Percentiles rank a stretch among this genome's conserved stretches.
Conservation (phyloP, 2,113 vertebrate species). For the Leuciscus idus region DNA sequence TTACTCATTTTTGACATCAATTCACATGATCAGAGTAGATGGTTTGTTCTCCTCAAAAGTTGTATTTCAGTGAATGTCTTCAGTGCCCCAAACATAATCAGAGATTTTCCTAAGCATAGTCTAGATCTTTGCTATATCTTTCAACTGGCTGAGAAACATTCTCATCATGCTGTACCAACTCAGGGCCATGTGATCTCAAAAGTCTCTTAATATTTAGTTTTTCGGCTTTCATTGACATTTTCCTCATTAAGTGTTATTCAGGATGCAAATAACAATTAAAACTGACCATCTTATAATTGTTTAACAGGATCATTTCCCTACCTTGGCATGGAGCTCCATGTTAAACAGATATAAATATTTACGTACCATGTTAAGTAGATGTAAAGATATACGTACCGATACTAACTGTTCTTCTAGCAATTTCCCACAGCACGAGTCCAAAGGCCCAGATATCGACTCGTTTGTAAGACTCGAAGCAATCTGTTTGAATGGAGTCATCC, state of each 20-base stretch:
- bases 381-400: slow-evolving; percentile 78
- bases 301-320: neutral
- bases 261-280: too few relatives aligned
- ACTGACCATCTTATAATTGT: neutral
- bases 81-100: too few relatives aligned
- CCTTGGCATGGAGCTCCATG: neutral
- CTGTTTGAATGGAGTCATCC: slow-evolving; percentile 94
- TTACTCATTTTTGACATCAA: too few relatives aligned
- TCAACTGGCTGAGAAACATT: too few relatives aligned
- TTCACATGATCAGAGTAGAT: too few relatives aligned
- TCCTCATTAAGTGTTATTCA: neutral
- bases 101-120: too few relatives aligned
- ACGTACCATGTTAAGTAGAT: slow-evolving; percentile 69
- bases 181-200: too few relatives aligned
- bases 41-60: too few relatives aligned
- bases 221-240: neutral
- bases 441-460: slow-evolving; percentile 98
- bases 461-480: slow-evolving; percentile 97
- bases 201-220: neutral
- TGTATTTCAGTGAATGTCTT: too few relatives aligned
- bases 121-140: too few relatives aligned
- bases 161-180: too few relatives aligned
- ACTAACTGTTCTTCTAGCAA: slow-evolving; percentile 94
- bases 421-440: slow-evolving; percentile 97
- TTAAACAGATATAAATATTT: neutral